phyloP scores from a whole-genome alignment of 2,113 vertebrate genomes.

The Xiphias gladius region DNA sequence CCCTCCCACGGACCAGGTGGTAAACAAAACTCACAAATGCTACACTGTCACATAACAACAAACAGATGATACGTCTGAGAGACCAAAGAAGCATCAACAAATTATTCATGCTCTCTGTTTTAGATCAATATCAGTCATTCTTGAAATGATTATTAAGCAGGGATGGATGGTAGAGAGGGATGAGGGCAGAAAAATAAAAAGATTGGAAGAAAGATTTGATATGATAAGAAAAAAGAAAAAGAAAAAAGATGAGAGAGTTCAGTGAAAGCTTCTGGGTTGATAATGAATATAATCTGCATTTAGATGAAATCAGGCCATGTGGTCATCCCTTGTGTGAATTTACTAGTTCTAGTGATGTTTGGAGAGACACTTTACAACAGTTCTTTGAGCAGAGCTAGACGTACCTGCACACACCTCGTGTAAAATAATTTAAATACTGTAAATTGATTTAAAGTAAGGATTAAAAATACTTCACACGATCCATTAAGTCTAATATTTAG shows the following conservation, averaged over 20 bases:
- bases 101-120: conserved; percentile 57
- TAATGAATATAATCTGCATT: conserved; percentile 74
- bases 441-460: neutral
- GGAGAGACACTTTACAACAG: conserved; percentile 17
- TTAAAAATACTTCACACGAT: neutral
- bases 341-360: conserved; percentile 31
- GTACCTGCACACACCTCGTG: neutral
- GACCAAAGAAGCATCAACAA: conserved; percentile 49
- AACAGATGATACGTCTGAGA: conserved; percentile 38
- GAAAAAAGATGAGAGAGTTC: conserved; percentile 43
- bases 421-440: neutral
- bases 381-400: neutral
- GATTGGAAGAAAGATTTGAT: conserved; percentile 42
- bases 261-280: conserved; percentile 52
- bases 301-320: conserved; percentile 60
- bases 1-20: conserved; percentile 38
- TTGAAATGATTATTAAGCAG: conserved; percentile 54
- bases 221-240: neutral
- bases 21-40: conserved; percentile 58
- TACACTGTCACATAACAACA: conserved; percentile 45
- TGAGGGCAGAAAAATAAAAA: conserved; percentile 26
- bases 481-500: neutral
- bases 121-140: conserved; percentile 54
- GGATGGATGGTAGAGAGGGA: conserved; percentile 9
- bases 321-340: conserved; percentile 61